Percentiles rank a stretch among this genome's conserved stretches.
phyloP scores from a whole-genome alignment of 2,888 invertebrate genomes.

The Drosophila anomelani region DNA sequence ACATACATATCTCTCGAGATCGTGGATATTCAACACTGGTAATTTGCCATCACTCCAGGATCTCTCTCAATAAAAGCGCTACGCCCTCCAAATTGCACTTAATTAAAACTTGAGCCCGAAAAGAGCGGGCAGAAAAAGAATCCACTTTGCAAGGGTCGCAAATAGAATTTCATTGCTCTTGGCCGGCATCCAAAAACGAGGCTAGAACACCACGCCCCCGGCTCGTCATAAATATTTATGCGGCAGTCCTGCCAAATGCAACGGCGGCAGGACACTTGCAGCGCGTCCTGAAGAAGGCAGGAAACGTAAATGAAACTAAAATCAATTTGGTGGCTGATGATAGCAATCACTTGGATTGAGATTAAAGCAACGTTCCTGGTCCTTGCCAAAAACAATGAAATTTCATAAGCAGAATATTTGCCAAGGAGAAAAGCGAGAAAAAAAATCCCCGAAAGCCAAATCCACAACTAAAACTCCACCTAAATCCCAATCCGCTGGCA shows the following conservation, averaged over 20 bases:
- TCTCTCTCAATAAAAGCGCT: conserved; percentile 28
- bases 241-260: conserved; percentile 65
- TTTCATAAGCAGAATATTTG: conserved; percentile 66
- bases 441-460: not conserved
- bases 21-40: conserved; percentile 18
- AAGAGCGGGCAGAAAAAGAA: conserved; percentile 31
- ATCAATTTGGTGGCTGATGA: conserved; percentile 72
- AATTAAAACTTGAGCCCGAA: conserved; percentile 66
- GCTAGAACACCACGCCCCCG: conserved; percentile 36
- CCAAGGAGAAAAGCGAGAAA: conserved; percentile 24
- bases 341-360: conserved; percentile 69
- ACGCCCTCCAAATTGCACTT: conserved; percentile 78
- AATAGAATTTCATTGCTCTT: conserved; percentile 77
- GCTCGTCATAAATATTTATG: conserved; percentile 75
- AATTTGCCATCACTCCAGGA: conserved; percentile 14
- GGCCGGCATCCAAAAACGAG: conserved; percentile 63
- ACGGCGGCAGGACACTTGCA: conserved; percentile 22
- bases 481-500: conserved; percentile 11
- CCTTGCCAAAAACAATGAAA: conserved; percentile 45
- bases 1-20: not conserved
- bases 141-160: conserved; percentile 59
- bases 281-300: conserved; percentile 43
- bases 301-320: conserved; percentile 76
- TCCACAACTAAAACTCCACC: conserved; percentile 1
- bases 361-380: conserved; percentile 47